These are phyloP conservation scores for Aphelenchoides fujianensis DNA, from an alignment of 1,140 invertebrate species.

Conservation along the genomic window DNA sequence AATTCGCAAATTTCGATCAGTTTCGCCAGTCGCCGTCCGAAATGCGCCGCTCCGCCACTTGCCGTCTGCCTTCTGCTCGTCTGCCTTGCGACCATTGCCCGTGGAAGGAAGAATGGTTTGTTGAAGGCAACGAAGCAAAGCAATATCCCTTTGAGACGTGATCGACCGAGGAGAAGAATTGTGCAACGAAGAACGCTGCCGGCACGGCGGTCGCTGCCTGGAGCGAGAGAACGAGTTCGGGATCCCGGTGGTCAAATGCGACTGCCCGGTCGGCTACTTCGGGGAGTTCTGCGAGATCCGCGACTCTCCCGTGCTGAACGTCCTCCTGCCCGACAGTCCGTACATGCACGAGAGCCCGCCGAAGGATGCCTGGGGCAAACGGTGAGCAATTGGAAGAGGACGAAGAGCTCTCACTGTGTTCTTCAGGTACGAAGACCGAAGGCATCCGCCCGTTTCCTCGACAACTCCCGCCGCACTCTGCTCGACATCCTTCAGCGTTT, in stretches of 20 bases:
- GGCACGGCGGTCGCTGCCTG: neutral
- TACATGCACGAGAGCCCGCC: neutral
- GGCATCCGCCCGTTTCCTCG: neutral
- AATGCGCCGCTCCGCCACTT: too few relatives aligned
- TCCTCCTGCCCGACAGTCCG: neutral
- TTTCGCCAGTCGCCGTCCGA: too few relatives aligned
- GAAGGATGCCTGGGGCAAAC: neutral
- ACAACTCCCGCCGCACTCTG: neutral
- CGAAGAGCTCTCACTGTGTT: too few relatives aligned
- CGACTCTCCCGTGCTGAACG: neutral
- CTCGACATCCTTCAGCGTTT: neutral
- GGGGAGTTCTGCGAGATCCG: neutral
- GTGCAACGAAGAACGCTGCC: neutral
- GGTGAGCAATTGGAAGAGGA: neutral
- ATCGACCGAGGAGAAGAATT: neutral
- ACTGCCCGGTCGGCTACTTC: neutral
- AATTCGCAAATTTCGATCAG: too few relatives aligned
- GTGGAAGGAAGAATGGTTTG: too few relatives aligned
- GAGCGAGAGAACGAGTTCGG: neutral
- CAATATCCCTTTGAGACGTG: conserved; percentile 12
- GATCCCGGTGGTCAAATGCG: neutral
- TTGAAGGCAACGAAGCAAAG: neutral
- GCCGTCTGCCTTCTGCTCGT: too few relatives aligned
- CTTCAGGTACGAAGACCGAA: conserved; percentile 17
- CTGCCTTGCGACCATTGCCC: too few relatives aligned